Evolutionary conservation across 2,888 invertebrate species (phyloP), one percentile per base, ranked within the genome.

Genomic region (Orthosia cruda): DNA sequence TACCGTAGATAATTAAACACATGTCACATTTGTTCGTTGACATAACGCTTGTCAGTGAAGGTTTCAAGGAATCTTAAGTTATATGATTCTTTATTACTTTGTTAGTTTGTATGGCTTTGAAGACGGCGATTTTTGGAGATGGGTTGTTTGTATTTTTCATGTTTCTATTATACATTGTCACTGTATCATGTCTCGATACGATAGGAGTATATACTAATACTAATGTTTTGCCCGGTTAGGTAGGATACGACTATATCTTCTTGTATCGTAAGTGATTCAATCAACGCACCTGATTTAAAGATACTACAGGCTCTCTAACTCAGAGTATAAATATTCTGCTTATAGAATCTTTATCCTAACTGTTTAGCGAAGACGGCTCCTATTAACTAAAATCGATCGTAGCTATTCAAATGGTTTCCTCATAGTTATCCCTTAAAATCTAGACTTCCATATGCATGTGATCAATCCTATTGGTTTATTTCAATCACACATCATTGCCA

Each of bases 61-160:
- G 23, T 79, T 93, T 91, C 92, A 91, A 85, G 90, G 92, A 93
- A 94, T 90, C 88, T 83, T 84, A 87, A 77, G 88, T 91, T 90
- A 90, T 88, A 90, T 88, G 90, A 90, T 86, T 83, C 87, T 88
- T 90, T 89, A 89, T 89, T 65, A 67, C 78, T 83, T 70, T 71
- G 71, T 73, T 61, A 59, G 20, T 2, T 45, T 57, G 80, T 80
- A 7, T 52, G 89, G 91, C 89, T 86, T 87, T 70, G 50, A 84
- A 86, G 74, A 3, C 3, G 65, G 88, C 84, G 89, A 47, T 66
- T 52, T 62, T 40, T 15, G 12, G 4, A 66, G 2, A 49, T n/a
- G 4, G 1, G 3, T 23, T 59, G 7, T n/a, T 23, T 2, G 15
- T 5, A 47, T 18, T 50, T 26, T 20, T 11, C 0, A 9, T 72